Evolutionary conservation across 2,797 vertebrate genomes (phyloP).

Genomic region (Graptemys geographica): DNA sequence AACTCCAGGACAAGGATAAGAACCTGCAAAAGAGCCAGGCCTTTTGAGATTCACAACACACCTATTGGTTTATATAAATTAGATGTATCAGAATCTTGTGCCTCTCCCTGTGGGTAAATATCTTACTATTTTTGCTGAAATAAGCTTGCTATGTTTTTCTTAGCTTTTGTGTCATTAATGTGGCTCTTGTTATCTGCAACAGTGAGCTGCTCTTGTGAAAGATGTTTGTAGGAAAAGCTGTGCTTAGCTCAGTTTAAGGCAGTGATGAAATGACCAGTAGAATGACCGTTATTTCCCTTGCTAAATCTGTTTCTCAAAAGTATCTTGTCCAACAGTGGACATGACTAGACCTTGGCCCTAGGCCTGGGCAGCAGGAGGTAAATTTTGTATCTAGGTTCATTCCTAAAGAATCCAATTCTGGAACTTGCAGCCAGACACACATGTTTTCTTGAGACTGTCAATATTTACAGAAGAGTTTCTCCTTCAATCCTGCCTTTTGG

Average conservation of each 20-base stretch:
- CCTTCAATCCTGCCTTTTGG: background rate
- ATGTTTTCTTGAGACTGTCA: accelerated
- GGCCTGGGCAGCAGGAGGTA: background rate
- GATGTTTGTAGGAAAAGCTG: background rate
- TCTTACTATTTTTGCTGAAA: background rate
- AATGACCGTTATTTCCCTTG: background rate
- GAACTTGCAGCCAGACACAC: background rate
- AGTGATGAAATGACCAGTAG: background rate
- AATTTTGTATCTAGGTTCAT: background rate
- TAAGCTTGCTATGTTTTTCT: background rate
- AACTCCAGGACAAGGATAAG: background rate
- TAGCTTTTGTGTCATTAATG: background rate
- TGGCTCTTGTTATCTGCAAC: background rate
- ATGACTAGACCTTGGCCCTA: background rate
- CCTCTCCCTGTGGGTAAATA: background rate
- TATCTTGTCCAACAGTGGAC: background rate
- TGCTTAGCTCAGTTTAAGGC: background rate
- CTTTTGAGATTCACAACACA: background rate
- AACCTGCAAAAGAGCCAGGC: background rate
- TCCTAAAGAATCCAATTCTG: accelerated
- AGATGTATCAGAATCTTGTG: background rate
- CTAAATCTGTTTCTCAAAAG: background rate
- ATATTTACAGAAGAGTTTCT: background rate
- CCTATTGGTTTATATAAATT: background rate
- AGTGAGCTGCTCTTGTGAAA: background rate